These are phyloP conservation scores for Axea sp. DNA, from an alignment of 2,888 invertebrate genomes.

Conservation along the genomic window DNA sequence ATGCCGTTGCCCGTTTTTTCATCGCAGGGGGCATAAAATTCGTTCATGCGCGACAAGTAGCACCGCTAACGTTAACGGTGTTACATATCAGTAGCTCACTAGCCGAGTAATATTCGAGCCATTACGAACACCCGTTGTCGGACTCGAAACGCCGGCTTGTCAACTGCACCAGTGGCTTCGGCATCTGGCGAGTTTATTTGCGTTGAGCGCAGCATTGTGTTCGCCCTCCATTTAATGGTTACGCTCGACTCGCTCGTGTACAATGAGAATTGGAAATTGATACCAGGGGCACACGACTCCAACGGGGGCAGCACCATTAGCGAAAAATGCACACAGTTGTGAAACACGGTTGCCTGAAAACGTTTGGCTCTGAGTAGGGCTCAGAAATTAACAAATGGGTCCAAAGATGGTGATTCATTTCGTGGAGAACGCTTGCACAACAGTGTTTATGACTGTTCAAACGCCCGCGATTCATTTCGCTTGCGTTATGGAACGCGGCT, in stretches of 20 bases:
- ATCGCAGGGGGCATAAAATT: conserved; percentile 31
- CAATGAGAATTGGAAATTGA: conserved; percentile 49
- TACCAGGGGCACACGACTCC: conserved; percentile 35
- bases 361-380: no score
- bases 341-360: conserved; percentile 19
- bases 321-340: conserved; percentile 14
- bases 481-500: background rate
- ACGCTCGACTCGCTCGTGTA: conserved; percentile 48
- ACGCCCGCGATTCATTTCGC: conserved; percentile 4
- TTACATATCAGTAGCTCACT: conserved; percentile 56
- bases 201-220: conserved; percentile 48
- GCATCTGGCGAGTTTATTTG: conserved; percentile 60
- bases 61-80: conserved; percentile 54
- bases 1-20: conserved; percentile 17
- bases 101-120: conserved; percentile 50
- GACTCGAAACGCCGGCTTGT: conserved; percentile 51
- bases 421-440: background rate
- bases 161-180: conserved; percentile 57
- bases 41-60: conserved; percentile 42
- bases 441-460: no score
- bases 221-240: conserved; percentile 49
- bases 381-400: no score
- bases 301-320: conserved; percentile 11
- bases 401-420: no score
- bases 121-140: conserved; percentile 53